Evolutionary conservation across 2,888 invertebrate genomes (phyloP), one percentile per base, ranked within the genome.

Genomic region (Hirtodrosophila duncani): DNA sequence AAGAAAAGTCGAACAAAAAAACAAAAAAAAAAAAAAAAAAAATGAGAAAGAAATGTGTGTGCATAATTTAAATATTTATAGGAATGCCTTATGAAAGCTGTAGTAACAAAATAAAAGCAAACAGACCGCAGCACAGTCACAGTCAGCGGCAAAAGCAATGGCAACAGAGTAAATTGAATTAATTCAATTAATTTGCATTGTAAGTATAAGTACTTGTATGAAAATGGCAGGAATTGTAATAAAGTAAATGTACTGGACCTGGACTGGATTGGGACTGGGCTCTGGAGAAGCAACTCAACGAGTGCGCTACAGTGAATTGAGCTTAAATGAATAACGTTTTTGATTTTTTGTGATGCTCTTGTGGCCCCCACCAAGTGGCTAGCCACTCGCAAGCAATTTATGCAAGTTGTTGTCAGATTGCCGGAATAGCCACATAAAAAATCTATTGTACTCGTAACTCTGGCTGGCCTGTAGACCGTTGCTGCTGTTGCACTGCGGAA

Each of bases 161-260:
- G 14, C 11, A 11, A 27, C 10, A 44, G 46, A 49, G 45, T 58
- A 82, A 82, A 83, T 82, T 83, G 72, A 83, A 83, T 83, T 81
- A 82, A 82, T 81, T 83, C 72, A 82, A 82, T 82, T 81, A 82
- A 81, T 83, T 81, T 81, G 83, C 79, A 82, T 82, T 83, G 77
- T 79, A 75, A 75, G 75, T 72, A 72, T 63, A 63, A 48, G 48
- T 33, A 42, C 34, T n/a, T 10, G 23, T 17, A 56, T 63, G 60
- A 51, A 69, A 65, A 68, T 69, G 64, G 57, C 59, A 63, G 57
- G 34, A 62, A 77, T 72, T 77, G 77, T 77, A 77, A 75, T 72
- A 66, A 63, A 72, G 53, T 62, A 63, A 63, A 62, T 62, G 64
- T n/a, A n/a, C n/a, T n/a, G n/a, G 29, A 11, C 5, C 7, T 8